These are phyloP conservation scores for Elachura formosa DNA, from an alignment of 2,113 vertebrate species.

Conservation along the genomic window DNA sequence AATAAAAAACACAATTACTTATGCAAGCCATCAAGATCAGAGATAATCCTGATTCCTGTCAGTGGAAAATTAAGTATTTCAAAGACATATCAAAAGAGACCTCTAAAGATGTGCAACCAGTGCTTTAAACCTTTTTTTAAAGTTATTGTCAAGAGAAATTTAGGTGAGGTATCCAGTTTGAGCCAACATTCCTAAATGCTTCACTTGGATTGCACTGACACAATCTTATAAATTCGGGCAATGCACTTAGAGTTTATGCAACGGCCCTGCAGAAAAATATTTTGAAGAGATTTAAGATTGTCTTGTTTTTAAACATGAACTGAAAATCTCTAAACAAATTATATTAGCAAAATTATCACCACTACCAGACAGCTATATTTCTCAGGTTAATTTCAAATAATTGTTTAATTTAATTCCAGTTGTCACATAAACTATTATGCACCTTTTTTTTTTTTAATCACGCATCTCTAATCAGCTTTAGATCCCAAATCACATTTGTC, in stretches of 20 bases:
- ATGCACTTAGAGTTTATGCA: background rate
- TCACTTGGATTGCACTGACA: background rate
- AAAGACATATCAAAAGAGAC: background rate
- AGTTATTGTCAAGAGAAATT: background rate
- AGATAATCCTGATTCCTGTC: background rate
- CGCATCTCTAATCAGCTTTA: slow-evolving; percentile 37
- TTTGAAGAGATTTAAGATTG: background rate
- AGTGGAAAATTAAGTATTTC: background rate
- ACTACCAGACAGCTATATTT: background rate
- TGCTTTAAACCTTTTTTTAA: background rate
- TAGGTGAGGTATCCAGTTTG: background rate
- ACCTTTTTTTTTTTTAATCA: slow-evolving; percentile 23
- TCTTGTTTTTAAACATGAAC: background rate
- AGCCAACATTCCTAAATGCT: background rate
- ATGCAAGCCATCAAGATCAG: background rate
- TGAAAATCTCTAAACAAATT: background rate
- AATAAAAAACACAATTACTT: background rate
- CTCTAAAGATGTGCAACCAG: background rate
- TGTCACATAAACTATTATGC: background rate
- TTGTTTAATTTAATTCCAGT: slow-evolving; percentile 21
- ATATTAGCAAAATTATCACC: slow-evolving; percentile 11
- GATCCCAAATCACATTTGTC: slow-evolving; percentile 26
- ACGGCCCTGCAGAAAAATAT: background rate
- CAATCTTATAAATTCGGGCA: accelerated
- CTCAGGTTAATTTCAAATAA: background rate